Percentiles rank a stretch among this genome's conserved stretches.
Conservation (phyloP, 1,140 invertebrate genomes). For the Steinernema feltiae region DNA sequence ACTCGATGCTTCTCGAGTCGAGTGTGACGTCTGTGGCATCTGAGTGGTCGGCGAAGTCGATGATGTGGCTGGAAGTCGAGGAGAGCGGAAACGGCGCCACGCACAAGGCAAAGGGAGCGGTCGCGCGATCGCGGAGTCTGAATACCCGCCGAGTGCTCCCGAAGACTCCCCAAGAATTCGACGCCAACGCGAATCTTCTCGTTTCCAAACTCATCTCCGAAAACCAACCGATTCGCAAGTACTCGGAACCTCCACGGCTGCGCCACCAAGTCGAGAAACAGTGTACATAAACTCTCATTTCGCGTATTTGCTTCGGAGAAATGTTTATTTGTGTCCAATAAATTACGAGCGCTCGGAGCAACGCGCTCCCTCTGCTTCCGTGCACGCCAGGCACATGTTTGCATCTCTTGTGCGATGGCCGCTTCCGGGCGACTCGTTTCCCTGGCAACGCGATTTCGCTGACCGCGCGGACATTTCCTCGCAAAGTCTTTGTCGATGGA, state of each 20-base stretch:
- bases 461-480: too few species aligned
- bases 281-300: not conserved
- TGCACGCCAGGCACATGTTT: too few species aligned
- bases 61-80: not conserved
- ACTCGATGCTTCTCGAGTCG: not conserved
- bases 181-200: not conserved
- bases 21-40: not conserved
- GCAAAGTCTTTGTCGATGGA: not conserved
- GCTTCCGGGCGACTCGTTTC: not conserved
- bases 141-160: slow-evolving; percentile 1
- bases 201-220: not conserved
- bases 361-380: too few species aligned
- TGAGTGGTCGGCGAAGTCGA: not conserved
- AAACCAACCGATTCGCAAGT: not conserved
- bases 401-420: too few species aligned
- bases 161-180: not conserved
- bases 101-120: not conserved
- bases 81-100: not conserved
- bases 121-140: not conserved
- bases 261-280: not conserved
- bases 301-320: not conserved
- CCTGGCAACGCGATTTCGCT: too few species aligned
- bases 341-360: too few species aligned
- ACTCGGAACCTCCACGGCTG: not conserved
- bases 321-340: too few species aligned